These are phyloP conservation scores for Thamnaconus septentrionalis DNA, from an alignment of 2,113 vertebrate species.

Conservation along the genomic window DNA sequence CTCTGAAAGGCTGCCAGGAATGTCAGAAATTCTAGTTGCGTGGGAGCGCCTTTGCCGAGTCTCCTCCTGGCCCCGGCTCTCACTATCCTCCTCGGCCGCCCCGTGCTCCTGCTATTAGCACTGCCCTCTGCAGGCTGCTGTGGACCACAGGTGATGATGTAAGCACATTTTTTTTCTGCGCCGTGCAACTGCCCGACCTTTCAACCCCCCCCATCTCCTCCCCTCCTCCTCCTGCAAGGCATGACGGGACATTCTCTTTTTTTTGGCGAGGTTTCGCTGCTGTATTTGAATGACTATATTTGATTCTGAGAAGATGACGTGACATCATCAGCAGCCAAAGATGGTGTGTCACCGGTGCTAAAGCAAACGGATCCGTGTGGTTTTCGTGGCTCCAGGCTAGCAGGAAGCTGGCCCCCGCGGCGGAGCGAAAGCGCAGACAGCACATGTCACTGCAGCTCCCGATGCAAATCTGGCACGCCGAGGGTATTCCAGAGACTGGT, in stretches of 20 bases:
- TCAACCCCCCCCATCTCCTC: constrained; percentile 19
- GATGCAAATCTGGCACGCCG: constrained; percentile 21
- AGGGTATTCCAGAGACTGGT: not conserved
- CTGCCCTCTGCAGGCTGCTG: constrained; percentile 80
- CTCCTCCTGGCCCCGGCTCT: constrained; percentile 43
- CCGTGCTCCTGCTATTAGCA: constrained; percentile 66
- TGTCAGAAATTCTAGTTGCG: constrained; percentile 76
- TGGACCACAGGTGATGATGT: constrained; percentile 71
- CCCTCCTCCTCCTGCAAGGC: constrained; percentile 14
- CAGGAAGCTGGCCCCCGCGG: not conserved
- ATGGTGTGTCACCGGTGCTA: constrained; percentile 3
- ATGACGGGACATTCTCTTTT: constrained; percentile 12
- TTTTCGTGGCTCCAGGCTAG: constrained; percentile 14
- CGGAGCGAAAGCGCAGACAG: not conserved
- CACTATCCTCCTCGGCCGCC: constrained; percentile 43
- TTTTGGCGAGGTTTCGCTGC: not conserved
- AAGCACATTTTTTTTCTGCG: constrained; percentile 74
- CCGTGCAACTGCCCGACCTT: constrained; percentile 52
- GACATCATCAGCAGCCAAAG: constrained; percentile 26
- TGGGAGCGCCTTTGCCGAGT: constrained; percentile 62
- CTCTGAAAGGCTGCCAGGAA: constrained; percentile 76
- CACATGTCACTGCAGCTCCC: constrained; percentile 16
- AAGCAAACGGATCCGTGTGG: constrained; percentile 6
- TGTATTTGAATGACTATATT: no score
- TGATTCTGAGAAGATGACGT: not conserved